These are phyloP conservation scores for Leptodirus hochenwartii DNA, from an alignment of 2,888 invertebrate genomes.

Conservation along the genomic window DNA sequence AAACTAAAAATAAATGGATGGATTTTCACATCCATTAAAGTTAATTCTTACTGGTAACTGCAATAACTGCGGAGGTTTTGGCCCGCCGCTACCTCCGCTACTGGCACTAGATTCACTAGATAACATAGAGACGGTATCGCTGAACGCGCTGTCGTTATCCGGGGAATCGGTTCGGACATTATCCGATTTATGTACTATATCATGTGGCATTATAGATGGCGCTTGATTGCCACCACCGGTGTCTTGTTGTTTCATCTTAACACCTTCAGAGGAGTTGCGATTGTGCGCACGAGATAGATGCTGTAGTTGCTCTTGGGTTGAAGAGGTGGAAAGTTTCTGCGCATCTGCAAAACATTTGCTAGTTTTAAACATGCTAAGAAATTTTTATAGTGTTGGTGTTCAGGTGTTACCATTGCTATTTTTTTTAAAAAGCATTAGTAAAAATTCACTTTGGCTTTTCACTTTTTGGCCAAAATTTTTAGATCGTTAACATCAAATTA, in stretches of 20 bases:
- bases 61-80: too few species aligned
- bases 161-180: slow-evolving; percentile 74
- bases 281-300: slow-evolving; percentile 25
- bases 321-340: slow-evolving; percentile 21
- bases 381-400: too few species aligned
- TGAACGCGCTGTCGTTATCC: slow-evolving; percentile 96
- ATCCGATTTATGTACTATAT: slow-evolving; percentile 21
- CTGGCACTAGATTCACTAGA: slow-evolving; percentile 89
- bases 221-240: slow-evolving; percentile 4
- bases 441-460: background rate
- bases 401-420: background rate
- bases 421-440: background rate
- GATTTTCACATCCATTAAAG: too few species aligned
- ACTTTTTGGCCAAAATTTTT: background rate
- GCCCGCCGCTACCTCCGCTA: slow-evolving; percentile 51
- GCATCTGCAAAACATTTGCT: slow-evolving; percentile 17
- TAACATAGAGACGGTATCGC: slow-evolving; percentile 87
- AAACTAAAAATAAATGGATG: too few species aligned
- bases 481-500: background rate
- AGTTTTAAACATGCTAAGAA: background rate
- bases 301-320: too few species aligned
- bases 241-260: slow-evolving; percentile 19
- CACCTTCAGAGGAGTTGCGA: slow-evolving; percentile 28
- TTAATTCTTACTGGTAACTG: too few species aligned
- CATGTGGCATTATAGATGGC: slow-evolving; percentile 4